Percentiles rank a stretch among this genome's conserved stretches.
Conservation (phyloP, 2,888 invertebrate genomes). For the Pardosa pseudoannulata region DNA sequence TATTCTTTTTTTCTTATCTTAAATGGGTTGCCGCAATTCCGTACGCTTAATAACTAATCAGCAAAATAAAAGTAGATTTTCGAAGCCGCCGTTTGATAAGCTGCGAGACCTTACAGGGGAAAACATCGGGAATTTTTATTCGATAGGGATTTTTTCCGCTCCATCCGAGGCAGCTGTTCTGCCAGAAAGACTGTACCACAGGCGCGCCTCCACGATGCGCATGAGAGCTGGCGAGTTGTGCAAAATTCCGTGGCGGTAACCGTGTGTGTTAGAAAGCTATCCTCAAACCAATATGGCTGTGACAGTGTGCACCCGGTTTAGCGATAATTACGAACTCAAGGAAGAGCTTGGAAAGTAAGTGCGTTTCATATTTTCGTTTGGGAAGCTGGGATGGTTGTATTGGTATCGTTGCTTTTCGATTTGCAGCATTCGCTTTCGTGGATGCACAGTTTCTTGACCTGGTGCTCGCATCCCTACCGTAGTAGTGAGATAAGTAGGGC, state of each 20-base stretch:
- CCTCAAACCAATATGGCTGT: slow-evolving; percentile 76
- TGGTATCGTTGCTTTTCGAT: not conserved
- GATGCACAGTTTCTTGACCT: slow-evolving; percentile 29
- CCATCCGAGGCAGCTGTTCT: not conserved
- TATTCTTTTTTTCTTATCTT: not conserved
- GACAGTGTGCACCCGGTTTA: slow-evolving; percentile 91
- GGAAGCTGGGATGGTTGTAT: not conserved
- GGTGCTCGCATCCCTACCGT: slow-evolving; percentile 14
- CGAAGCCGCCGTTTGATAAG: not conserved
- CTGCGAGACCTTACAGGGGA: not conserved
- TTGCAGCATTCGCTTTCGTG: not conserved
- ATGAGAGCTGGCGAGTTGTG: slow-evolving; percentile 44
- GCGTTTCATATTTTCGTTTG: slow-evolving; percentile 63
- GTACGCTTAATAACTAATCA: not conserved
- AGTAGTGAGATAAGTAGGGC: slow-evolving; percentile 38
- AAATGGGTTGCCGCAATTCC: not conserved
- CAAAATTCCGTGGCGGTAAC: slow-evolving; percentile 1
- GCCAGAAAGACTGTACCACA: slow-evolving; percentile 4
- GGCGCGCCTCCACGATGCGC: slow-evolving; percentile 41
- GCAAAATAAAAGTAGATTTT: not conserved
- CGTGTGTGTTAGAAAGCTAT: slow-evolving; percentile 18
- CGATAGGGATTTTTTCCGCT: not conserved
- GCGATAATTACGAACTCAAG: slow-evolving; percentile 99
- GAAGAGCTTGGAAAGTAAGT: slow-evolving; percentile 99
- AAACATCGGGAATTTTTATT: not conserved